A percentile compares a stretch with the other conserved stretches of the same genome.
phyloP scores from a whole-genome alignment of 2,888 invertebrate genomes.

The Yponomeuta malinellus region DNA sequence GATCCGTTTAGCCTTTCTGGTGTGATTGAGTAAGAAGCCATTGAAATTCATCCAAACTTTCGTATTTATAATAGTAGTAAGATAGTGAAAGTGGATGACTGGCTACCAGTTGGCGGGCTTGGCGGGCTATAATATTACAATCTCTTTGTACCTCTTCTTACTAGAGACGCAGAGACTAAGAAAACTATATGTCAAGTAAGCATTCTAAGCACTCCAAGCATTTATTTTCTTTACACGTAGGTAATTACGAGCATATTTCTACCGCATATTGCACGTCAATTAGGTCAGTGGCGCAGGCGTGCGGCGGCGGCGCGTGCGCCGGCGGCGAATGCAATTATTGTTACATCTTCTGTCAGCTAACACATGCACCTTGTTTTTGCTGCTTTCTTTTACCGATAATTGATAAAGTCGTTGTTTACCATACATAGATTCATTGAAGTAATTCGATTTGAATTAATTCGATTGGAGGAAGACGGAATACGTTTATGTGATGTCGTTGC shows the following conservation, averaged over 20 bases:
- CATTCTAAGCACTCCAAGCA: not conserved
- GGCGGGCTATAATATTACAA: too few species aligned
- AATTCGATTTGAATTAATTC: too few species aligned
- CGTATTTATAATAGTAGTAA: too few species aligned
- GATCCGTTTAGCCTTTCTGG: too few species aligned
- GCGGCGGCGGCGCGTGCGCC: not conserved
- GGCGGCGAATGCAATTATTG: not conserved
- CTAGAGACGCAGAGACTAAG: too few species aligned
- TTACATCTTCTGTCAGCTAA: not conserved
- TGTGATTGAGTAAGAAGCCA: too few species aligned
- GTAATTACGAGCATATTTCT: not conserved
- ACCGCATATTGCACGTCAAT: conserved; percentile 1
- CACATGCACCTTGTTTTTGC: not conserved
- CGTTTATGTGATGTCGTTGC: too few species aligned
- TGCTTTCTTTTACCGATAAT: conserved; percentile 1
- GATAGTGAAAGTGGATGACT: too few species aligned
- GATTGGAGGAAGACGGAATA: too few species aligned
- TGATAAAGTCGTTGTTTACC: not conserved
- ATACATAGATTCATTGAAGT: not conserved
- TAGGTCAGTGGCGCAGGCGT: conserved; percentile 5
- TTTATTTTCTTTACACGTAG: not conserved
- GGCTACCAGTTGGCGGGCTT: too few species aligned
- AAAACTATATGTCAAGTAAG: not conserved
- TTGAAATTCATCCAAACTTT: too few species aligned
- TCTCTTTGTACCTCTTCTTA: too few species aligned